A percentile compares a stretch with the other conserved stretches of the same genome.
Conservation (phyloP, 2,113 vertebrate species). For the Lycaon pictus region DNA sequence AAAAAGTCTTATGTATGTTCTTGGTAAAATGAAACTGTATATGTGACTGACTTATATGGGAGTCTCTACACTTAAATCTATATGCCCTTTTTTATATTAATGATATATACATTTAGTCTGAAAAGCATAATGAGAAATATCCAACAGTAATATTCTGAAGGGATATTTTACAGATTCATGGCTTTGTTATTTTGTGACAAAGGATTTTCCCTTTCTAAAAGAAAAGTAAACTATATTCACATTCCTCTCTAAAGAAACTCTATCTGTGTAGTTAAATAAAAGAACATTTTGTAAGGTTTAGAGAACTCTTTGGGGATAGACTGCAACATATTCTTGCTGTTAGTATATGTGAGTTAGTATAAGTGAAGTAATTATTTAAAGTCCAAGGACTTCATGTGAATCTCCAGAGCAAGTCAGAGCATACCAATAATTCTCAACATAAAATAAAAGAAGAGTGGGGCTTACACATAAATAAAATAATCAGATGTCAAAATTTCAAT, state of each 20-base stretch:
- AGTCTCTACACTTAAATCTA: background rate
- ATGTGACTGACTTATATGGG: background rate
- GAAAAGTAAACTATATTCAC: background rate
- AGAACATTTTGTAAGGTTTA: background rate
- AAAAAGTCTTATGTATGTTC: background rate
- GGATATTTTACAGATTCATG: background rate
- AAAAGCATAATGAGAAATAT: background rate
- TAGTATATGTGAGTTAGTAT: background rate
- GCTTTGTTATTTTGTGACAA: background rate
- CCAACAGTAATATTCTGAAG: background rate
- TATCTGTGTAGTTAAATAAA: background rate
- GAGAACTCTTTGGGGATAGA: background rate
- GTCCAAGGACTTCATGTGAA: background rate
- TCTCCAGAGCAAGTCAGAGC: background rate
- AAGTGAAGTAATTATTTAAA: background rate
- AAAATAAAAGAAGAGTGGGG: background rate
- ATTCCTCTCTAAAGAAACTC: background rate
- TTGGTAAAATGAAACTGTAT: background rate
- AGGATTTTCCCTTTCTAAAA: background rate
- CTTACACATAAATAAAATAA: background rate
- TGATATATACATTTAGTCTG: constrained; percentile 1
- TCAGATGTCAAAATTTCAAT: constrained; percentile 1
- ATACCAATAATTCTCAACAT: background rate
- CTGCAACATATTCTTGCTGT: background rate
- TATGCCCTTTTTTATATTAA: background rate